Conservation (phyloP, 2,113 vertebrate species). For the Podarcis muralis region DNA sequence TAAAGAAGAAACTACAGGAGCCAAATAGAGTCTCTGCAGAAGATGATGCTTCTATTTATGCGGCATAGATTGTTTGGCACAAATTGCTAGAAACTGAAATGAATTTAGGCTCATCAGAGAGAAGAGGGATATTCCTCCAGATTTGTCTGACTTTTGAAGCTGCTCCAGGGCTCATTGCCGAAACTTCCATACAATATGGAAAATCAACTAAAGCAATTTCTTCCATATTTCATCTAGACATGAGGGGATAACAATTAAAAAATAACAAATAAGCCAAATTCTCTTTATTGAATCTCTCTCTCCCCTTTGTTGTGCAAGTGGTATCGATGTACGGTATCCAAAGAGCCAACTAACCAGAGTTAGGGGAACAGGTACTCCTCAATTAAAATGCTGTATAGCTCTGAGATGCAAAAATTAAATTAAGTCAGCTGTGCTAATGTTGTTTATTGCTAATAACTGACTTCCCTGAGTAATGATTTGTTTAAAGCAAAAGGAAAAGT, state of each 20-base stretch:
- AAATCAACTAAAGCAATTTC: slow-evolving; percentile 45
- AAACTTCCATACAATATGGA: slow-evolving; percentile 38
- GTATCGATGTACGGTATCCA: background rate
- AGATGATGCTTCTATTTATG: slow-evolving; percentile 41
- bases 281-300: background rate
- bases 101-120: slow-evolving; percentile 47
- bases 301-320: background rate
- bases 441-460: background rate
- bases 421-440: background rate
- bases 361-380: background rate
- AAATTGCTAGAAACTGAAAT: slow-evolving; percentile 35
- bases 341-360: background rate
- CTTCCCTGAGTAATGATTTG: background rate
- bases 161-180: slow-evolving; percentile 47
- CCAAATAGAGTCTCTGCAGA: slow-evolving; percentile 33
- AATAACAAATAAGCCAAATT: background rate
- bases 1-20: background rate
- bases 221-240: background rate
- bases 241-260: background rate
- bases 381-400: background rate
- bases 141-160: slow-evolving; percentile 58
- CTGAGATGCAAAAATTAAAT: background rate
- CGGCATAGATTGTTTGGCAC: slow-evolving; percentile 53
- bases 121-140: slow-evolving; percentile 57
- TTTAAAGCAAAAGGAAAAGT: background rate